Conservation (phyloP, 2,113 vertebrate species). For the Calypte anna region DNA sequence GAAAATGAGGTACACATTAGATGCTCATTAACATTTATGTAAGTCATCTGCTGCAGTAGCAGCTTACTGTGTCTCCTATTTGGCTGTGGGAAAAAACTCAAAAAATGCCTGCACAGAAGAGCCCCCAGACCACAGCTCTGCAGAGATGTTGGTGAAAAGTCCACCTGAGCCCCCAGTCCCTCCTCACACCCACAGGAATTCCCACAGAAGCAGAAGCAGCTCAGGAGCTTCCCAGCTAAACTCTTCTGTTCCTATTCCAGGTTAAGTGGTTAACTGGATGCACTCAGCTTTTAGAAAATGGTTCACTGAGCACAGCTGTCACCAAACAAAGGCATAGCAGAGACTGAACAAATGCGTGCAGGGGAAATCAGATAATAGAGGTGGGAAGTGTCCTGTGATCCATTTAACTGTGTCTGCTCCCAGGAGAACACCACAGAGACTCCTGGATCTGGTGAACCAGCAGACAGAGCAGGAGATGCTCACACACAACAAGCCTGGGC, state of each 20-base stretch:
- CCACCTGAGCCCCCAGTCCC: neutral
- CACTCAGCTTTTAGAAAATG: conserved; percentile 9
- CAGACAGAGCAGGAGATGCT: fast-evolving
- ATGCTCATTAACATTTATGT: conserved; percentile 51
- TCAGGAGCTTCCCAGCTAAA: neutral
- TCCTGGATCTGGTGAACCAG: neutral
- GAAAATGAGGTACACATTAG: conserved; percentile 14
- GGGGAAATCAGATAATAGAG: conserved; percentile 56
- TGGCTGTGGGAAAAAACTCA: neutral
- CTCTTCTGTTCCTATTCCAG: neutral
- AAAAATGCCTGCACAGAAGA: neutral
- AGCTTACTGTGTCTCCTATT: conserved; percentile 19
- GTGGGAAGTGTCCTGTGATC: conserved; percentile 56
- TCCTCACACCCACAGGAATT: neutral
- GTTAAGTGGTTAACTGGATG: conserved; percentile 40
- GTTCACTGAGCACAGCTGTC: conserved; percentile 65
- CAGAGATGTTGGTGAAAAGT: neutral
- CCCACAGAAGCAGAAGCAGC: neutral
- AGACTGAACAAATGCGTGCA: conserved; percentile 38
- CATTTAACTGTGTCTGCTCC: conserved; percentile 60
- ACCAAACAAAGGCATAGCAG: conserved; percentile 22
- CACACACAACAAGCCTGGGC: neutral
- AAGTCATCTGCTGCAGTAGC: conserved; percentile 28
- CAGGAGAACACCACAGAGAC: neutral
- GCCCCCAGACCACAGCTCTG: neutral